Conservation (phyloP, 1,140 invertebrate species). For the Drosophila azteca region DNA sequence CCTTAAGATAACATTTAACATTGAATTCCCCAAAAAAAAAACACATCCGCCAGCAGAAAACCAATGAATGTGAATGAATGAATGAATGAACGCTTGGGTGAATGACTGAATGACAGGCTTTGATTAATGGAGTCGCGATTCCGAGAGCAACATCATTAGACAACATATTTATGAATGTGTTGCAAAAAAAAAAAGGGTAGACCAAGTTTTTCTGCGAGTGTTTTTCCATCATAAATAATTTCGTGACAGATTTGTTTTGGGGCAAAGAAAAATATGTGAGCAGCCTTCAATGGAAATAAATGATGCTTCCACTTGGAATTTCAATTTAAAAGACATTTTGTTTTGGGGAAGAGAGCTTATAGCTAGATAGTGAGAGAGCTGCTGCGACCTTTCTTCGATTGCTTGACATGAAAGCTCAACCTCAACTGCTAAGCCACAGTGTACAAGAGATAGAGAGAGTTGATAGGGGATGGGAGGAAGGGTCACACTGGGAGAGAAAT, state of each 20-base stretch:
- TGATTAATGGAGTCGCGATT: constrained; percentile 64
- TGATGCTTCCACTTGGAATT: no score
- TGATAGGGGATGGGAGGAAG: no score
- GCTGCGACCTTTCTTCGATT: no score
- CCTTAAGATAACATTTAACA: constrained; percentile 47
- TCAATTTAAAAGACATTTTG: no score
- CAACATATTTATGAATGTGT: constrained; percentile 45
- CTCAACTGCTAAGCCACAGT: no score
- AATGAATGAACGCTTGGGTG: constrained; percentile 38
- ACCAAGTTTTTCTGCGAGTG: constrained; percentile 18
- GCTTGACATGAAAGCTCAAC: no score
- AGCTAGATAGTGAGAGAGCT: no score
- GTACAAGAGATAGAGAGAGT: background rate
- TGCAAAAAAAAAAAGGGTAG: constrained; percentile 30
- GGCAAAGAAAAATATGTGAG: background rate
- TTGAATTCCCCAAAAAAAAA: constrained; percentile 34
- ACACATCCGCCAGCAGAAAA: constrained; percentile 59
- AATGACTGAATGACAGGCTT: constrained; percentile 64
- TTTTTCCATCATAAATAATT: constrained; percentile 42
- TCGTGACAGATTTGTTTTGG: constrained; percentile 4
- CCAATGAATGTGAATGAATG: constrained; percentile 14
- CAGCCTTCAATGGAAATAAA: no score
- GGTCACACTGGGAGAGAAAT: no score
- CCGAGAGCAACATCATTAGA: constrained; percentile 66
- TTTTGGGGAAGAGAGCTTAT: no score